phyloP scores from a whole-genome alignment of 2,113 vertebrate species.

The Pardalotus punctatus region DNA sequence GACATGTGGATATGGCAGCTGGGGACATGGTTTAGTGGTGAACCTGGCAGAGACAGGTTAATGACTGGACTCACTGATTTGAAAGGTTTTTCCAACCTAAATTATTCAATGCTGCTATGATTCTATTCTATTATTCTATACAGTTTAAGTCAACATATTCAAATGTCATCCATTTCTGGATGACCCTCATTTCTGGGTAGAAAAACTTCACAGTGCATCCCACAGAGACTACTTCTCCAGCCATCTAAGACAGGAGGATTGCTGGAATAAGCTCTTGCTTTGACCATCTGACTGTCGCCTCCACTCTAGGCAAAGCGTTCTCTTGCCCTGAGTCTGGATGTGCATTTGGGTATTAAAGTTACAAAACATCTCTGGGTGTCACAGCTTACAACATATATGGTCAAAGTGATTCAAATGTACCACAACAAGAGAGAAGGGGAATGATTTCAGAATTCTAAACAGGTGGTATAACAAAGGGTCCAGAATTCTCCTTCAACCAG shows the following conservation, averaged over 20 bases:
- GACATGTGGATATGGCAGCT: accelerated
- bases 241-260: neutral
- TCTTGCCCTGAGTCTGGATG: neutral
- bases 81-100: neutral
- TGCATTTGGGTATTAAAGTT: neutral
- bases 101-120: neutral
- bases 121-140: neutral
- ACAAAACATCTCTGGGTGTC: neutral
- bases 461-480: neutral
- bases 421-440: neutral
- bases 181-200: neutral
- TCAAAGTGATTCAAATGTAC: neutral
- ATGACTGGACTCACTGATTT: neutral
- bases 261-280: neutral
- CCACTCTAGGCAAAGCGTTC: neutral
- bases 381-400: neutral
- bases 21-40: neutral
- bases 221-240: neutral
- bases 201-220: neutral
- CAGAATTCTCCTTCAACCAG: neutral
- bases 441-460: neutral
- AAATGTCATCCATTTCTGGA: neutral
- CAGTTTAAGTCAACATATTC: neutral
- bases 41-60: neutral
- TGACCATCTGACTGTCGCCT: neutral